Evolutionary conservation across 2,797 vertebrate species (phyloP).

Genomic region (Schizothorax lantsangensis): DNA sequence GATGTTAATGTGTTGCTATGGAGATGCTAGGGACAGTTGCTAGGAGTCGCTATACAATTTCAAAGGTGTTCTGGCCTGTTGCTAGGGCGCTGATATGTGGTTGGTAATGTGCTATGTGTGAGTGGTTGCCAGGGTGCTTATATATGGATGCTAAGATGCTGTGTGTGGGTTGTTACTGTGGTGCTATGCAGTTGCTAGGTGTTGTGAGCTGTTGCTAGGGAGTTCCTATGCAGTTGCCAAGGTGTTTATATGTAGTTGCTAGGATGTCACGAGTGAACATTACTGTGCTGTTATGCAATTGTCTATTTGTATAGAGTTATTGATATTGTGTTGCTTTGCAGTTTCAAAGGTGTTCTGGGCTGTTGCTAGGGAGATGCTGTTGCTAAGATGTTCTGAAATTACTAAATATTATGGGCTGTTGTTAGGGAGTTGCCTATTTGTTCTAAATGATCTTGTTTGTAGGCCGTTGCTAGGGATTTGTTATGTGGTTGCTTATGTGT

Average conservation of each 20-base stretch:
- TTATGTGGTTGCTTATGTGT: neutral
- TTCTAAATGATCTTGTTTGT: neutral
- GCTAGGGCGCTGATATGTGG: neutral
- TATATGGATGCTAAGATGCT: neutral
- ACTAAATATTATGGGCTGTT: neutral
- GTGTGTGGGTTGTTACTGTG: neutral
- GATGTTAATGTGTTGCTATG: neutral
- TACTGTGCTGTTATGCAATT: slow-evolving; percentile 52
- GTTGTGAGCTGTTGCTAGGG: neutral
- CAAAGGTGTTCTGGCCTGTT: neutral
- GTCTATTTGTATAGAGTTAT: neutral
- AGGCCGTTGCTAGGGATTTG: neutral
- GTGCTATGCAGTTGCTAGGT: neutral
- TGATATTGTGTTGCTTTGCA: neutral
- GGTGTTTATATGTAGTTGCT: neutral
- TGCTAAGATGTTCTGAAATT: neutral
- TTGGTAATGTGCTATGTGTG: neutral
- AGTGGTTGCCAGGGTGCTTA: neutral
- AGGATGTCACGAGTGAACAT: neutral
- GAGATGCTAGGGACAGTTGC: neutral
- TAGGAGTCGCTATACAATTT: neutral
- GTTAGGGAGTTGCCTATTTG: neutral
- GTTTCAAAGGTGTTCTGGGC: neutral
- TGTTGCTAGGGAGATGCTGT: neutral
- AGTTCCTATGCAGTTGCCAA: neutral